Percentiles rank a stretch among this genome's conserved stretches.
Evolutionary conservation across 2,888 invertebrate genomes (phyloP).

Genomic region (Ochlodes sylvanus): DNA sequence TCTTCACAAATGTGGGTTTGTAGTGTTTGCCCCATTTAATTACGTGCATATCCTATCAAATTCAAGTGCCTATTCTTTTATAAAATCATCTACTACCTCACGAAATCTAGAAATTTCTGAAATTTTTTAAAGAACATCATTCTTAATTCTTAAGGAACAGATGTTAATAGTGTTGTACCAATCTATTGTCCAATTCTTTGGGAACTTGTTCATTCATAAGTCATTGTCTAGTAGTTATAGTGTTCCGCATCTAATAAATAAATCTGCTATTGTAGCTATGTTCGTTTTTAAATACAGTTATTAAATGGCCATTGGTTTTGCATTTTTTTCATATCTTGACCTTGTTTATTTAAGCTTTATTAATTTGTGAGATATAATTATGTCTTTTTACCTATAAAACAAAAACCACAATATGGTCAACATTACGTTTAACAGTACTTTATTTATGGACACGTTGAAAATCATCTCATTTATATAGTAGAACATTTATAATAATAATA

Average conservation of each 20-base stretch:
- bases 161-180: not conserved
- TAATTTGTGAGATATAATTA: too few species aligned
- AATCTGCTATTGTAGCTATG: too few species aligned
- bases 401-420: too few species aligned
- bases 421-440: too few species aligned
- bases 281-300: too few species aligned
- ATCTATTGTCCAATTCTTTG: not conserved
- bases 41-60: slow-evolving; percentile 24
- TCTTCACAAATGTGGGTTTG: slow-evolving; percentile 28
- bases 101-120: not conserved
- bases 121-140: not conserved
- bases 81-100: not conserved
- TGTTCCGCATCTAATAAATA: not conserved
- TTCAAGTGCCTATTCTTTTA: slow-evolving; percentile 17
- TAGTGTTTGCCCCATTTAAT: slow-evolving; percentile 36
- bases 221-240: not conserved
- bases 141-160: not conserved
- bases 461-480: too few species aligned
- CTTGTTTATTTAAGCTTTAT: too few species aligned
- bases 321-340: too few species aligned
- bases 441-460: too few species aligned
- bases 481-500: too few species aligned
- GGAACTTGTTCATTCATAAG: not conserved
- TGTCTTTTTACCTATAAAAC: too few species aligned
- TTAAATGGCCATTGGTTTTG: too few species aligned